phyloP scores from a whole-genome alignment of 1,140 invertebrate genomes.

The Drosophila sproati region DNA sequence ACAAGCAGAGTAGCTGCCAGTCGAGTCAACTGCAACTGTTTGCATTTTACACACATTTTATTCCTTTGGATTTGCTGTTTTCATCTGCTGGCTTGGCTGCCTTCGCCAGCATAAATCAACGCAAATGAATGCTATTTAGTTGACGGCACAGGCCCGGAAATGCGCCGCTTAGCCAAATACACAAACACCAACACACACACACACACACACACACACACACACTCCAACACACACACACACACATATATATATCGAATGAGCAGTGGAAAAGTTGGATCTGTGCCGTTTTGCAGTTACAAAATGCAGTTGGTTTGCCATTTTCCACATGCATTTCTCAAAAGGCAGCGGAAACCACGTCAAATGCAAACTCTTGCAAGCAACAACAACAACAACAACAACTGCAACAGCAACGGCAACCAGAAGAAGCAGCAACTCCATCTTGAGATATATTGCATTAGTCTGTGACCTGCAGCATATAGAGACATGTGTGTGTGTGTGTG shows the following conservation, averaged over 20 bases:
- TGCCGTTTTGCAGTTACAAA: constrained; percentile 60
- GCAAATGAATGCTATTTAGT: constrained; percentile 84
- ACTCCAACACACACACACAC: constrained; percentile 29
- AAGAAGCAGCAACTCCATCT: constrained; percentile 42
- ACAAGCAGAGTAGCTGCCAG: not conserved
- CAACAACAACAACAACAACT: constrained; percentile 34
- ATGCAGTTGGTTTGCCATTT: constrained; percentile 73
- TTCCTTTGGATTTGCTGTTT: constrained; percentile 33
- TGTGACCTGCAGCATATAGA: constrained; percentile 28
- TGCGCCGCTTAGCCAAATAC: constrained; percentile 74
- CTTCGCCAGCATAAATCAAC: constrained; percentile 79
- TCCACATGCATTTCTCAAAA: constrained; percentile 81
- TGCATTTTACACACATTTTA: constrained; percentile 1
- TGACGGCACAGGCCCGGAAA: constrained; percentile 78
- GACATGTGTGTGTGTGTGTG: constrained; percentile 4
- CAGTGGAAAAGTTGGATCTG: constrained; percentile 38
- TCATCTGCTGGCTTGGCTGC: constrained; percentile 47
- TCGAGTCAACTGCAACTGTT: not conserved
- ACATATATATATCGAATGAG: constrained; percentile 10
- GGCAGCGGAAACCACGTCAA: constrained; percentile 76
- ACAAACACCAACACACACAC: constrained; percentile 34
- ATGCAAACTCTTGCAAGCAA: constrained; percentile 58
- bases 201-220: constrained; percentile 28
- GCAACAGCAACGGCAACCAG: constrained; percentile 2
- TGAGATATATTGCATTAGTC: constrained; percentile 71